Evolutionary conservation across 2,888 invertebrate species (phyloP), one percentile per base, ranked within the genome.

Genomic region (Malacosoma neustria): DNA sequence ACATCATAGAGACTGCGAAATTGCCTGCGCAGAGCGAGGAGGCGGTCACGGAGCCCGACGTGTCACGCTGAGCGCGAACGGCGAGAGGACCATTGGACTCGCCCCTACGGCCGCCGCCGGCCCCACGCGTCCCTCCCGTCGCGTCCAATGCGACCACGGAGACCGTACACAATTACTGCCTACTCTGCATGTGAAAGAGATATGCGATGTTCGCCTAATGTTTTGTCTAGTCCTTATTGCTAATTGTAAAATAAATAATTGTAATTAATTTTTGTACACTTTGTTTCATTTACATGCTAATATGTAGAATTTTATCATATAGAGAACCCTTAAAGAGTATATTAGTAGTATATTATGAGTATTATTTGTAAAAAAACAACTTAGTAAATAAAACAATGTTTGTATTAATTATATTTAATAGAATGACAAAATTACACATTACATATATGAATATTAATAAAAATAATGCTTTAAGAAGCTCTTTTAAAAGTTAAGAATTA

Each of bases 1-100:
- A 90, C 57, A 93, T 76, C 22, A 75, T 85, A 71, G 85, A 85
- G 55, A 70, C 67, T 15, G 80, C 80, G 14, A 65, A 61, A 41
- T 50, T 69, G 38, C 54, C 66, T 4, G 48, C 54, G 36, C 59
- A 60, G 40, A 53, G 59, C 38, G 62, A 62, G 22, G 66, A 63
- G 42, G 59, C 62, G 33, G 50, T 59, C 30, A 56, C 67, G 42
- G 80, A 84, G 52, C 73, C 74, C n/a, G 82, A 82, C 45, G 80
- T 82, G 51, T 82, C 82, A 46, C 84, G 84, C 64, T 82, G 84
- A 82, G 68, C 72, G 49, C 35, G 22, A 33, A 40, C 36, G 56
- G 61, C 68, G 65, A 69, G 69, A 59, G 60, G 62, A 63, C 63
- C 56, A 61, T 73, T 80, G 80, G 76, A 71, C 75, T 70, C 74